Percentiles rank a stretch among this genome's conserved stretches.
phyloP scores from a whole-genome alignment of 2,888 invertebrate genomes.

The Trichopria drosophilae region DNA sequence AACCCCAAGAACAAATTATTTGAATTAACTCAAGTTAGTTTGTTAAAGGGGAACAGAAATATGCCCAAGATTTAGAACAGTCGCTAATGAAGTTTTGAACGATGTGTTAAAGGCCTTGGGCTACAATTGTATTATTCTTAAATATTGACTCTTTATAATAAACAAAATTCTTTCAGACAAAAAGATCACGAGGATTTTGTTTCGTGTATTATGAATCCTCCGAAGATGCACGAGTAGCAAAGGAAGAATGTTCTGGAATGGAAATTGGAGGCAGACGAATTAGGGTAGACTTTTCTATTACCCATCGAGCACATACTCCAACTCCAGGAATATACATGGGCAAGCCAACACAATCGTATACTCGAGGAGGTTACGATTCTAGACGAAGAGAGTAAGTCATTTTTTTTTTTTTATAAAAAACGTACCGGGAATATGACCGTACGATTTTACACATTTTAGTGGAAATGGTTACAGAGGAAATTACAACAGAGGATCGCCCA shows the following conservation, averaged over 20 bases:
- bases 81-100: constrained; percentile 42
- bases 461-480: constrained; percentile 62
- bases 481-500: constrained; percentile 70
- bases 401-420: neutral
- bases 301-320: constrained; percentile 93
- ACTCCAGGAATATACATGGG: constrained; percentile 98
- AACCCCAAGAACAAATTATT: no score
- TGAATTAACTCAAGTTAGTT: no score
- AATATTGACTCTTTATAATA: no score
- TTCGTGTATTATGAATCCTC: constrained; percentile 90
- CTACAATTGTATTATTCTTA: constrained; percentile 40
- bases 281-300: constrained; percentile 94
- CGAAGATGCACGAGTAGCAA: constrained; percentile 89
- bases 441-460: no score
- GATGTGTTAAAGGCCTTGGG: constrained; percentile 54
- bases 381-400: constrained; percentile 65
- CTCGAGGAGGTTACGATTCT: constrained; percentile 46
- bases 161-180: constrained; percentile 68
- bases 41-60: constrained; percentile 39
- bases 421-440: no score
- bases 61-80: constrained; percentile 52
- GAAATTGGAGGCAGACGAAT: constrained; percentile 92
- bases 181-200: constrained; percentile 92
- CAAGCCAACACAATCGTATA: constrained; percentile 71
- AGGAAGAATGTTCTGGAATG: constrained; percentile 91